phyloP scores from a whole-genome alignment of 2,888 invertebrate species.

The Oithona nana region DNA sequence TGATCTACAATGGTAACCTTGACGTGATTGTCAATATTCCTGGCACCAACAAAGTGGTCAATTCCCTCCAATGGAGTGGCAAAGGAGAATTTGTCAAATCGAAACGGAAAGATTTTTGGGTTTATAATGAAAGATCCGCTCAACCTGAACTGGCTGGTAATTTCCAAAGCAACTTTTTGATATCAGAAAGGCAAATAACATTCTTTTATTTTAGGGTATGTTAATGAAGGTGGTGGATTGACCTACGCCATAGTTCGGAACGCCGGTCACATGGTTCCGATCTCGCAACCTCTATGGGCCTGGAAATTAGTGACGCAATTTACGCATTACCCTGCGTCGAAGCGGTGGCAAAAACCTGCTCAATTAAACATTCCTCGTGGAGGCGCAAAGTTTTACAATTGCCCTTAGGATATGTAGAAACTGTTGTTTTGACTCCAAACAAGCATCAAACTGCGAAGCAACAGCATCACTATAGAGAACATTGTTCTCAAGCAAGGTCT shows the following conservation, averaged over 20 bases:
- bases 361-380: too few species aligned
- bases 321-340: too few species aligned
- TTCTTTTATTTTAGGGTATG: too few species aligned
- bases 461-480: too few species aligned
- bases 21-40: conserved; percentile 8
- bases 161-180: too few species aligned
- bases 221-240: conserved; percentile 25
- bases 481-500: too few species aligned
- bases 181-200: too few species aligned
- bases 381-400: too few species aligned
- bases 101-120: conserved; percentile 8
- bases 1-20: conserved; percentile 8
- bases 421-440: too few species aligned
- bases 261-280: conserved; percentile 63
- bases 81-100: background rate
- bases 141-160: conserved; percentile 6
- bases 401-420: too few species aligned
- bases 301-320: conserved; percentile 49
- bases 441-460: too few species aligned
- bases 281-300: conserved; percentile 56
- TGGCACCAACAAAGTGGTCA: conserved; percentile 12
- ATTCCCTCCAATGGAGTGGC: background rate
- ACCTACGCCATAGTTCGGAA: conserved; percentile 51
- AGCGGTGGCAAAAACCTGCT: too few species aligned
- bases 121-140: background rate